Conservation (phyloP, 2,888 invertebrate species). For the Trissolcus brochymenae region DNA sequence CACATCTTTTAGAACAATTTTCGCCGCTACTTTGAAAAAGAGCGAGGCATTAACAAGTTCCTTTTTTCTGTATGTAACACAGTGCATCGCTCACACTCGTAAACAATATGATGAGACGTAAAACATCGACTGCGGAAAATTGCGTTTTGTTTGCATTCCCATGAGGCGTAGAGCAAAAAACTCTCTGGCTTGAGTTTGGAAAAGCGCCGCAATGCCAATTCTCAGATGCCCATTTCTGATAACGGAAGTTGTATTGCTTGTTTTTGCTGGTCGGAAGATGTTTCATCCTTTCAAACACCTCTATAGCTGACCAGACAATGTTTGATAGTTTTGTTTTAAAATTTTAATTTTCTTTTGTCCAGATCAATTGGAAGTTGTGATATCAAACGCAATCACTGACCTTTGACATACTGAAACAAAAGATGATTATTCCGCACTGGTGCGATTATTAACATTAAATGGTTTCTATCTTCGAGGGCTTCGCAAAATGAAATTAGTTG, state of each 20-base stretch:
- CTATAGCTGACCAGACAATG: slow-evolving; percentile 9
- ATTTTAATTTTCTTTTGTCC: neutral
- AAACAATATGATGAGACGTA: slow-evolving; percentile 17
- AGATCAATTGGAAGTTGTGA: neutral
- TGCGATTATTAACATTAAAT: slow-evolving; percentile 40
- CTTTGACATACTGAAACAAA: slow-evolving; percentile 40
- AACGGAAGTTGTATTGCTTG: slow-evolving; percentile 56
- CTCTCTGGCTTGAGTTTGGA: slow-evolving; percentile 29
- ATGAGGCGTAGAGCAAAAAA: slow-evolving; percentile 25
- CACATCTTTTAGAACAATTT: neutral
- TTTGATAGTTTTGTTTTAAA: slow-evolving; percentile 9
- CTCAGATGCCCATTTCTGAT: slow-evolving; percentile 45
- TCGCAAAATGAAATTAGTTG: slow-evolving; percentile 27
- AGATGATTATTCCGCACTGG: slow-evolving; percentile 36
- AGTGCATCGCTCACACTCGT: no score
- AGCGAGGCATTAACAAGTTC: no score
- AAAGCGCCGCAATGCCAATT: slow-evolving; percentile 47
- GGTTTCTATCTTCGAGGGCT: slow-evolving; percentile 34
- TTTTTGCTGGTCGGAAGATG: slow-evolving; percentile 48
- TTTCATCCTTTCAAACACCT: neutral
- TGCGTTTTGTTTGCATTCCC: slow-evolving; percentile 46
- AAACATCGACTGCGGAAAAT: slow-evolving; percentile 47
- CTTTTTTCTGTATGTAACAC: no score
- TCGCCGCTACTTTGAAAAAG: no score
- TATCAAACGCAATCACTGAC: slow-evolving; percentile 18